phyloP scores from a whole-genome alignment of 1,140 invertebrate genomes.

The Lepidurus apus region DNA sequence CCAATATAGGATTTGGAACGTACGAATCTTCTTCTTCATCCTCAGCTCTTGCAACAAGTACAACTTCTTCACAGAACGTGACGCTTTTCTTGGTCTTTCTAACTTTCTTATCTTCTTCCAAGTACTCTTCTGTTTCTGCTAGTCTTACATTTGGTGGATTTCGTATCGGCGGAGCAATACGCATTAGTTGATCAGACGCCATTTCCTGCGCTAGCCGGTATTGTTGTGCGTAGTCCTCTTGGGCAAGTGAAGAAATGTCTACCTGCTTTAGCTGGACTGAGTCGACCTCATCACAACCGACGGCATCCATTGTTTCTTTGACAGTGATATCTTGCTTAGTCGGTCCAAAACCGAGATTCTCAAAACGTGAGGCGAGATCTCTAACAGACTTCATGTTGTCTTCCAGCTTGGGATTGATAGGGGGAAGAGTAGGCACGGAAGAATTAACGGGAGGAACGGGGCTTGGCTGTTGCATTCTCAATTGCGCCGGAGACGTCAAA shows the following conservation, averaged over 20 bases:
- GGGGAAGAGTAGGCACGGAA: not conserved
- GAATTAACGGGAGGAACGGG: slow-evolving; percentile 16
- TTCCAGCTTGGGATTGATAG: slow-evolving; percentile 15
- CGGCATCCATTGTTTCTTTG: not conserved
- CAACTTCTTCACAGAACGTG: slow-evolving; percentile 88
- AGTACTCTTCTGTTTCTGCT: not conserved
- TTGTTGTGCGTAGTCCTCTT: not conserved
- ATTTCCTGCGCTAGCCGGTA: not conserved
- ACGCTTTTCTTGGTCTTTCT: slow-evolving; percentile 71
- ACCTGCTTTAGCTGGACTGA: not conserved
- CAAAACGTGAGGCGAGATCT: slow-evolving; percentile 76
- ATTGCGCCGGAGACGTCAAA: not conserved
- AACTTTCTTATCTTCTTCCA: not conserved
- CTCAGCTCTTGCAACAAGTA: slow-evolving; percentile 81
- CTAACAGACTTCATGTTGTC: slow-evolving; percentile 52
- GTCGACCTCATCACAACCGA: slow-evolving; percentile 38
- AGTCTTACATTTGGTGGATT: not conserved
- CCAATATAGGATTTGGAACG: slow-evolving; percentile 83
- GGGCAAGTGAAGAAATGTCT: not conserved
- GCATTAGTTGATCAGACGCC: not conserved
- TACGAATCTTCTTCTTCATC: slow-evolving; percentile 81
- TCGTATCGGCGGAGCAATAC: not conserved
- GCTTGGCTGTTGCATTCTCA: slow-evolving; percentile 60
- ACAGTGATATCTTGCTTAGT: not conserved
- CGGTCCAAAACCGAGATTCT: slow-evolving; percentile 51